Evolutionary conservation across 2,113 vertebrate species (phyloP), one percentile per base, ranked within the genome.

Genomic region (Odontesthes bonariensis): DNA sequence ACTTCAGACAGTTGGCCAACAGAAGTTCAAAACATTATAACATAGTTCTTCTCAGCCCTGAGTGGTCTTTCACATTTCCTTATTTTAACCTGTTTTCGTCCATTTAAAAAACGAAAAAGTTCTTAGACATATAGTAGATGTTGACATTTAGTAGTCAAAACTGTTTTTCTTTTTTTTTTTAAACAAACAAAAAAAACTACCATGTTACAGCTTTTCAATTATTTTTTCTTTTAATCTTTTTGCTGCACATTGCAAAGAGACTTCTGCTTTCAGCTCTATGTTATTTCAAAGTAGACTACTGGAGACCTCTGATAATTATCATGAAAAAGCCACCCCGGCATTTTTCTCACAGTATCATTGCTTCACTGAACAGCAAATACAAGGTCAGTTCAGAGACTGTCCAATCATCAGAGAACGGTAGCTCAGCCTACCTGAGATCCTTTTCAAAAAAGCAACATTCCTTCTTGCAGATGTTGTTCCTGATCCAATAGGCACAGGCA

Each of bases 391-490:
- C 13, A 14, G 6, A 40, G 6, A 31, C 14, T 10, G 0, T 33
- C 27, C 27, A 9, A 12, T 10, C 38, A 22, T n/a, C 64, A 49
- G 12, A 54, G 6, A 0, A 53, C 27, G 35, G 44, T 11, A 51
- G 19, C 46, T 49, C 1, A 44, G 23, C 77, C 20, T 92, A 94
- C 93, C 93, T 91, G 69, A 60, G 70, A 51, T 82, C 93, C 77
- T 95, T 94, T 17, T 94, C 90, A 64, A 95, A 99, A 88, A 95
- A 94, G 55, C 89, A 60, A 19, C 98, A 99, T 52, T 95, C 94
- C 84, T 95, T 98, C 92, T 97, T 98, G 54, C n/a, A 83, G 87
- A 99, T 94, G 55, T 96, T 96, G 11, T 94, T 82, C 38, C 74
- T 93, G 70, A 97, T 94, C 97, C 97, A 99, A 0, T 92, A 86